Percentiles rank a stretch among this genome's conserved stretches.
Conservation (phyloP, 2,797 vertebrate genomes). For the Aldrovandia affinis region DNA sequence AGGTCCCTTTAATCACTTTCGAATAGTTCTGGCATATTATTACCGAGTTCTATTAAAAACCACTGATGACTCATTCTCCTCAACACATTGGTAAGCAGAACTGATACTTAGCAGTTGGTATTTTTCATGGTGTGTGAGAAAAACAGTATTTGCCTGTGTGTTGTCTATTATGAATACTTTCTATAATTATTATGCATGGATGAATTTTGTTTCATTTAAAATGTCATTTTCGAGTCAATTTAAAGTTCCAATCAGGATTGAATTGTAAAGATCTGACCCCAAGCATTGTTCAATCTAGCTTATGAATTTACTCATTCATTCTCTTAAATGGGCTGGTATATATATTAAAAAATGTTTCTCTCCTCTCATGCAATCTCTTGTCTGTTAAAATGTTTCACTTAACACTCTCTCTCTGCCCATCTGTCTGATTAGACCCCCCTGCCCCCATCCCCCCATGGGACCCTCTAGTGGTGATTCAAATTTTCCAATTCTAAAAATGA, state of each 20-base stretch:
- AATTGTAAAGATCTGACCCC: background rate
- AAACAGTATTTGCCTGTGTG: background rate
- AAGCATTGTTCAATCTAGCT: background rate
- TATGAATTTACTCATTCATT: too few relatives aligned
- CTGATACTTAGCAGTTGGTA: conserved; percentile 11
- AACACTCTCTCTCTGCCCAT: background rate
- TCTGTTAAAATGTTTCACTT: background rate
- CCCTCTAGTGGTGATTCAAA: conserved; percentile 23
- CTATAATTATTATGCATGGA: background rate
- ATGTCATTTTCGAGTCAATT: background rate
- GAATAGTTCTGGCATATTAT: background rate
- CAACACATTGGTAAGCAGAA: conserved; percentile 7
- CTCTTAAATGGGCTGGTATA: background rate
- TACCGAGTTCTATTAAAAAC: background rate
- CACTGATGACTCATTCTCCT: conserved; percentile 12
- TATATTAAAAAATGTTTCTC: background rate
- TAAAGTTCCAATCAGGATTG: background rate
- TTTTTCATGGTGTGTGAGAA: background rate
- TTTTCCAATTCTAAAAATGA: conserved; percentile 16
- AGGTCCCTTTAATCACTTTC: background rate
- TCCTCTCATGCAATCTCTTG: background rate
- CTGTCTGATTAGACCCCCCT: background rate
- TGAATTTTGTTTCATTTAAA: background rate
- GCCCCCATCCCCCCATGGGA: conserved; percentile 10
- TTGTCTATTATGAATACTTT: background rate